phyloP scores from a whole-genome alignment of 2,888 invertebrate genomes.

The Caenorhabditis imperialis region DNA sequence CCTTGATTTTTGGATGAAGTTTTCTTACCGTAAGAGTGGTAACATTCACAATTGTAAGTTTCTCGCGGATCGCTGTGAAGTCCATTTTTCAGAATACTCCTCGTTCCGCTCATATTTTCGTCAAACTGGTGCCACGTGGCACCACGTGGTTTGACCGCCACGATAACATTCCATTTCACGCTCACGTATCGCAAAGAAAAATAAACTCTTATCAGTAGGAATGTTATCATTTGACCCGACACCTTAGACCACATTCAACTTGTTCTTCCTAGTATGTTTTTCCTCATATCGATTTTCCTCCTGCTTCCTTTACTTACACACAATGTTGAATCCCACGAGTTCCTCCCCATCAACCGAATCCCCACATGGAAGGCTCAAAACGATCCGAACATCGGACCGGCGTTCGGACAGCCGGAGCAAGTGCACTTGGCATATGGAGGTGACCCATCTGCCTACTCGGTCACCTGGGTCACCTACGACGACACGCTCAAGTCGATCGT shows the following conservation, averaged over 20 bases:
- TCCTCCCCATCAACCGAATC: slow-evolving; percentile 43
- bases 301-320: neutral
- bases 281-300: neutral
- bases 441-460: slow-evolving; percentile 57
- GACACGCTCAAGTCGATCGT: slow-evolving; percentile 70
- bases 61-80: slow-evolving; percentile 27
- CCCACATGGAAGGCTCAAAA: slow-evolving; percentile 56
- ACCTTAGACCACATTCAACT: too few species aligned
- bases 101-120: too few species aligned
- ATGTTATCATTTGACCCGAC: too few species aligned
- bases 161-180: too few species aligned
- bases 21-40: slow-evolving; percentile 25
- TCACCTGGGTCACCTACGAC: slow-evolving; percentile 76
- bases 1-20: too few species aligned
- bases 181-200: too few species aligned
- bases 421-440: slow-evolving; percentile 74
- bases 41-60: slow-evolving; percentile 35
- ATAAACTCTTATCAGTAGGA: too few species aligned
- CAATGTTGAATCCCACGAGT: slow-evolving; percentile 9
- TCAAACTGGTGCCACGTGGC: neutral
- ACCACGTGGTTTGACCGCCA: too few species aligned
- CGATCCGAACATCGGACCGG: slow-evolving; percentile 68
- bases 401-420: slow-evolving; percentile 75
- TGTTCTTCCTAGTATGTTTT: too few species aligned
- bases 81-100: slow-evolving; percentile 33